Evolutionary conservation across 2,797 vertebrate genomes (phyloP).

Genomic region (Rhynchonycteris naso): DNA sequence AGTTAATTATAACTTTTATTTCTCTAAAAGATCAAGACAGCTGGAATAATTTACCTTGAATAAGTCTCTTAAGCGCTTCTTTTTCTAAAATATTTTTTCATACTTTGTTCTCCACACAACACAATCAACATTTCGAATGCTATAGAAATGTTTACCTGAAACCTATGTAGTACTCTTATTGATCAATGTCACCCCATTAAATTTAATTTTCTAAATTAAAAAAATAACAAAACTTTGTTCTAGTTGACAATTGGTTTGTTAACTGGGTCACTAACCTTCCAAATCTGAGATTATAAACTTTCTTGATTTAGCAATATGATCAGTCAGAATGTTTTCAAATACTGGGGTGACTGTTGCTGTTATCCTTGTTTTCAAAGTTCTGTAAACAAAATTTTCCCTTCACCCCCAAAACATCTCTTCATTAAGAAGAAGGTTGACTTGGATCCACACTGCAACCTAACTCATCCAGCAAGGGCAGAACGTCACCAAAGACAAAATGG

Average conservation of each 20-base stretch:
- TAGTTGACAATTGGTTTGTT: conserved; percentile 45
- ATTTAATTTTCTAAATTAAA: no score
- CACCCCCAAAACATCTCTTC: not conserved
- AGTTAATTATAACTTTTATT: conserved; percentile 56
- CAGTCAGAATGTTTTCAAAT: conserved; percentile 54
- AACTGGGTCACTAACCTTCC: conserved; percentile 60
- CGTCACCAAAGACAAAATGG: conserved; percentile 9
- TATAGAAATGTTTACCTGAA: no score
- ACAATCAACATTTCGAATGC: no score
- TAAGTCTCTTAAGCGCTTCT: conserved; percentile 24
- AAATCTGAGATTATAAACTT: conserved; percentile 52
- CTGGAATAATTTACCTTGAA: conserved; percentile 45
- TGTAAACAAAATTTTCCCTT: conserved; percentile 33
- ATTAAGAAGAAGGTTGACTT: conserved; percentile 34
- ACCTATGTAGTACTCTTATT: no score
- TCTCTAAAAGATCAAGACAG: not conserved
- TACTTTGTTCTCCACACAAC: not conserved
- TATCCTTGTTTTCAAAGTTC: conserved; percentile 47
- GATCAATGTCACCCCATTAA: no score
- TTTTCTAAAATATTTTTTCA: conserved; percentile 63
- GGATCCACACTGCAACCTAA: not conserved
- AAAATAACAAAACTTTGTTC: conserved; percentile 49
- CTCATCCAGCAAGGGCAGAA: not conserved
- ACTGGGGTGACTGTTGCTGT: not conserved
- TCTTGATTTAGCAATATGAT: conserved; percentile 62